A percentile compares a stretch with the other conserved stretches of the same genome.
These are phyloP conservation scores for Cheirogaleus medius DNA, from an alignment of 2,113 vertebrate genomes.

Conservation along the genomic window DNA sequence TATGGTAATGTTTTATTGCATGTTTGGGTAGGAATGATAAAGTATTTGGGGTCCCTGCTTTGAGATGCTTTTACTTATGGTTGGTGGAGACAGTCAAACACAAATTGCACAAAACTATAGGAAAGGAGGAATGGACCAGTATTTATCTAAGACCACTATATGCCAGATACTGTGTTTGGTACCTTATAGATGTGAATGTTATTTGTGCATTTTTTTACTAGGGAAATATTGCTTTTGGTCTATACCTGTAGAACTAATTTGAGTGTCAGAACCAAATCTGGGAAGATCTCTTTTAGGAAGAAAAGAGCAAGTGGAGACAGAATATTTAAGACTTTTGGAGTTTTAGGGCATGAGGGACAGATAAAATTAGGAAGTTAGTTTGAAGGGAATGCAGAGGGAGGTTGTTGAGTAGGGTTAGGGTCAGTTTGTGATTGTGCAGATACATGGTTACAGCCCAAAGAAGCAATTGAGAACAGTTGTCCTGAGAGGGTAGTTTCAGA, in stretches of 20 bases:
- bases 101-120: conserved; percentile 10
- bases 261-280: neutral
- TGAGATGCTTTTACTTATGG: conserved; percentile 5
- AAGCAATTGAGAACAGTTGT: conserved; percentile 17
- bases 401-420: neutral
- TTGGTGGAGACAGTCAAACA: neutral
- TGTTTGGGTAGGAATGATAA: neutral
- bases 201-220: conserved; percentile 33
- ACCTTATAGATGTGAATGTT: neutral
- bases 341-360: neutral
- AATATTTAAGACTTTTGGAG: conserved; percentile 10
- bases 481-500: neutral
- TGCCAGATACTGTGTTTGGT: neutral
- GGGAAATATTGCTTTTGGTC: neutral
- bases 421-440: neutral
- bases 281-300: conserved; percentile 14
- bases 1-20: neutral
- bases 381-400: neutral
- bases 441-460: neutral
- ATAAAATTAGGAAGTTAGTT: conserved; percentile 38
- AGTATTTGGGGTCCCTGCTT: neutral
- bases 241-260: neutral
- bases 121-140: neutral
- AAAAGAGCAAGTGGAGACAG: neutral
- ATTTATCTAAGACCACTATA: neutral